phyloP scores from a whole-genome alignment of 1,140 invertebrate genomes.

The Meloidogyne floridensis region DNA sequence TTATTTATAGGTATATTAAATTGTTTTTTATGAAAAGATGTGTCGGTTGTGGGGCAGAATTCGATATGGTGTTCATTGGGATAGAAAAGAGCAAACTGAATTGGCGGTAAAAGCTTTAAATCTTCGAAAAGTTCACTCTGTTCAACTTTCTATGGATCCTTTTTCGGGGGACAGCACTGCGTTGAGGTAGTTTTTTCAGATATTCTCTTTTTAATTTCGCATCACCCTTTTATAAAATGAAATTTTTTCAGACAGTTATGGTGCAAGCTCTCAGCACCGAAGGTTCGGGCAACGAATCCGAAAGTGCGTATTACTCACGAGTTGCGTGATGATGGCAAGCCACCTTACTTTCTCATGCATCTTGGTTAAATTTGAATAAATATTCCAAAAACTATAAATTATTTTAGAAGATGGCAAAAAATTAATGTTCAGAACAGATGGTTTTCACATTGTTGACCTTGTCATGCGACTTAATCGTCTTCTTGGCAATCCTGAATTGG shows the following conservation, averaged over 20 bases:
- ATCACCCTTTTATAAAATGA: neutral
- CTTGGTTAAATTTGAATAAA: slow-evolving; percentile 41
- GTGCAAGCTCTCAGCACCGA: slow-evolving; percentile 50
- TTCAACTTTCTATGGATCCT: slow-evolving; percentile 60
- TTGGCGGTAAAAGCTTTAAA: slow-evolving; percentile 55
- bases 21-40: slow-evolving; percentile 35
- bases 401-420: slow-evolving; percentile 53
- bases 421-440: slow-evolving; percentile 58
- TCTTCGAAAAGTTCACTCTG: slow-evolving; percentile 51
- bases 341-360: slow-evolving; percentile 58
- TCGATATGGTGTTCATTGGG: slow-evolving; percentile 59
- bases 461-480: slow-evolving; percentile 62
- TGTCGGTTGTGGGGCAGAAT: slow-evolving; percentile 59
- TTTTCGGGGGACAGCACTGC: slow-evolving; percentile 57
- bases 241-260: slow-evolving; percentile 59
- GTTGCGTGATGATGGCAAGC: slow-evolving; percentile 56
- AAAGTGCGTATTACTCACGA: slow-evolving; percentile 47
- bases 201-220: neutral
- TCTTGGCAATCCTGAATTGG: slow-evolving; percentile 57
- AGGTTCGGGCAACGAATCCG: slow-evolving; percentile 60
- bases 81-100: slow-evolving; percentile 46
- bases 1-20: slow-evolving; percentile 17
- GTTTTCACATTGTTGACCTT: slow-evolving; percentile 54
- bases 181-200: slow-evolving; percentile 44
- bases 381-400: neutral